Conservation (phyloP, 2,113 vertebrate species). For the Hiodon alosoides region DNA sequence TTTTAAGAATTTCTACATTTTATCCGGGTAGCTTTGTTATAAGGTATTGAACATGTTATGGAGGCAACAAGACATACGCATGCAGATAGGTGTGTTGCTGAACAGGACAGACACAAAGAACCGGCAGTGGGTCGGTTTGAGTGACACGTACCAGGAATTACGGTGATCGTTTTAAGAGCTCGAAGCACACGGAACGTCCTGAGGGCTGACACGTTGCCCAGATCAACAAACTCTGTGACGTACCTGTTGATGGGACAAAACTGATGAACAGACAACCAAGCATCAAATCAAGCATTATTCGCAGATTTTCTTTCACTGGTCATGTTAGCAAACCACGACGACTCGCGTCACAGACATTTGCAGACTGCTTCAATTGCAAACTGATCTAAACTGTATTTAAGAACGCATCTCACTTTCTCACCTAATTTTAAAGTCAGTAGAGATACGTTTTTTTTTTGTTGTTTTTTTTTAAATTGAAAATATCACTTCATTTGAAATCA, state of each 20-base stretch:
- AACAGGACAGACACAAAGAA: background rate
- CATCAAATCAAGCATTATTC: no score
- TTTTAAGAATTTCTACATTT: background rate
- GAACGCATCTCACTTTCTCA: no score
- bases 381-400: no score
- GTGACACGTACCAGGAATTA: conserved; percentile 79
- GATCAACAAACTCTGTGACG: conserved; percentile 86
- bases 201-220: conserved; percentile 90
- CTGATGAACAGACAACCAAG: background rate
- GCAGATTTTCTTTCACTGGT: no score
- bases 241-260: conserved; percentile 63
- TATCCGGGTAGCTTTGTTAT: background rate
- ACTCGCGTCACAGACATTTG: no score
- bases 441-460: no score
- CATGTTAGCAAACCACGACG: no score
- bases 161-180: conserved; percentile 93
- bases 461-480: no score
- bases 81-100: background rate
- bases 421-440: no score
- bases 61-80: background rate
- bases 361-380: no score
- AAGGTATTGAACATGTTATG: no score
- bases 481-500: no score
- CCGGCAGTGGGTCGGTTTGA: background rate
- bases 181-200: conserved; percentile 93